Evolutionary conservation across 2,113 vertebrate species (phyloP).

Genomic region (Oreochromis aureus): DNA sequence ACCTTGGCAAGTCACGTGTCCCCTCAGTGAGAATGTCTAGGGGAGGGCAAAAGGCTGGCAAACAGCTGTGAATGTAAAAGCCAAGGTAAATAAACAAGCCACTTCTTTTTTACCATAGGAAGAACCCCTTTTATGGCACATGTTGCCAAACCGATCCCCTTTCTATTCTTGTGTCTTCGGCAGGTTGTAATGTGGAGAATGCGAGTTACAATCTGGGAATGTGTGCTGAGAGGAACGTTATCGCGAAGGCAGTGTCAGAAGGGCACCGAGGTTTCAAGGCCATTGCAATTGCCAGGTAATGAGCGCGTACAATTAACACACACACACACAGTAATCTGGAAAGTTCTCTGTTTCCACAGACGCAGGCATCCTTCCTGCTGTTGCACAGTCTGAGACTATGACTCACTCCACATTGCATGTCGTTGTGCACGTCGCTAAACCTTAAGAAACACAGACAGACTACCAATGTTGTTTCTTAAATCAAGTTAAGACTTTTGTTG

Average conservation of each 20-base stretch:
- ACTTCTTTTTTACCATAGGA: background rate
- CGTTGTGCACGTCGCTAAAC: background rate
- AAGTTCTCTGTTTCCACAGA: background rate
- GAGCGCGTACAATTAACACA: fast-evolving
- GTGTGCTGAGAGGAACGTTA: conserved; percentile 83
- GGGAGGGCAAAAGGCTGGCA: background rate
- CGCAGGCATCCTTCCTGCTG: no score
- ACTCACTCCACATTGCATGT: background rate
- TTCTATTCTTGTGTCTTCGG: background rate
- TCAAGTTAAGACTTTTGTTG: background rate
- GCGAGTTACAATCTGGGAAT: conserved; percentile 77
- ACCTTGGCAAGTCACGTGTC: background rate
- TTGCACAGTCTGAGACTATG: background rate
- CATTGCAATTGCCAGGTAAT: conserved; percentile 85
- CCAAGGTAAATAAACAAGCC: background rate
- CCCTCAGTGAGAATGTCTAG: background rate
- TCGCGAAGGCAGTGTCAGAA: conserved; percentile 86
- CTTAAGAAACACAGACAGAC: background rate
- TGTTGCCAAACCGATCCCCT: background rate
- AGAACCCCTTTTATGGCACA: background rate
- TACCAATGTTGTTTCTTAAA: background rate
- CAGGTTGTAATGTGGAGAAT: conserved; percentile 94
- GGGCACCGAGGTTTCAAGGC: conserved; percentile 82
- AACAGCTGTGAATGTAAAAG: conserved; percentile 9
- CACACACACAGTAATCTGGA: background rate